phyloP scores from a whole-genome alignment of 2,113 vertebrate genomes.

The Grammomys surdaster region DNA sequence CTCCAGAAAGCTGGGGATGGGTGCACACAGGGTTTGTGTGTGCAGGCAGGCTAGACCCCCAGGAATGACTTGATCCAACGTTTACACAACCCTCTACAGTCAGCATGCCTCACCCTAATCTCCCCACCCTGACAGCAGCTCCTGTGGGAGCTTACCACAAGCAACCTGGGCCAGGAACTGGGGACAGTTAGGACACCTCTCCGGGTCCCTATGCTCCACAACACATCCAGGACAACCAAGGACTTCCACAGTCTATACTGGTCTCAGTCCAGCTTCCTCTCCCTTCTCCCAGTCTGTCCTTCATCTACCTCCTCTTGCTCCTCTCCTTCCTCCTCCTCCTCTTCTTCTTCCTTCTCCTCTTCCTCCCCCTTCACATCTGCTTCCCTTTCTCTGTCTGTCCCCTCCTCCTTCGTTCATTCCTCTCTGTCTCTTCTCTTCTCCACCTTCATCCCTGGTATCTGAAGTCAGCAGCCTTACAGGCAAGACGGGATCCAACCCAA shows the following conservation, averaged over 20 bases:
- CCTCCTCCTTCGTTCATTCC: too few relatives aligned
- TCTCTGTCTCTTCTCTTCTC: too few relatives aligned
- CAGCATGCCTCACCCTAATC: too few relatives aligned
- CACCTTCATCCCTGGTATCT: not conserved
- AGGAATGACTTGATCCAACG: not conserved
- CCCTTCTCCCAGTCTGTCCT: not conserved
- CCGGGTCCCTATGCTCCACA: not conserved
- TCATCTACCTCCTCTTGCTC: not conserved
- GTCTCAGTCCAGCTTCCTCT: not conserved
- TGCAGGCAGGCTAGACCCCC: not conserved
- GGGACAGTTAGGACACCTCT: not conserved
- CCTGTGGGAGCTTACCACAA: not conserved
- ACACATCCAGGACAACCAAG: not conserved
- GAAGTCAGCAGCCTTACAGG: slow-evolving; percentile 58
- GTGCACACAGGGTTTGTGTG: not conserved
- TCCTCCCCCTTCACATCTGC: not conserved
- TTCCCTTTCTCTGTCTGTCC: too few relatives aligned
- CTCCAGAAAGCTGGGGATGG: not conserved
- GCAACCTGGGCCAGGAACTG: not conserved
- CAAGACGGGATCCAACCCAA: slow-evolving; percentile 20
- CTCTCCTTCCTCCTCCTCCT: accelerated
- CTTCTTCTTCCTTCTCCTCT: too few relatives aligned
- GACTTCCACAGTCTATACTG: too few relatives aligned
- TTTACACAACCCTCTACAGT: not conserved
- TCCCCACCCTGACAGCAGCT: not conserved